Percentiles rank a stretch among this genome's conserved stretches.
Evolutionary conservation across 2,797 vertebrate species (phyloP).

Genomic region (Brachyalestes nurse): DNA sequence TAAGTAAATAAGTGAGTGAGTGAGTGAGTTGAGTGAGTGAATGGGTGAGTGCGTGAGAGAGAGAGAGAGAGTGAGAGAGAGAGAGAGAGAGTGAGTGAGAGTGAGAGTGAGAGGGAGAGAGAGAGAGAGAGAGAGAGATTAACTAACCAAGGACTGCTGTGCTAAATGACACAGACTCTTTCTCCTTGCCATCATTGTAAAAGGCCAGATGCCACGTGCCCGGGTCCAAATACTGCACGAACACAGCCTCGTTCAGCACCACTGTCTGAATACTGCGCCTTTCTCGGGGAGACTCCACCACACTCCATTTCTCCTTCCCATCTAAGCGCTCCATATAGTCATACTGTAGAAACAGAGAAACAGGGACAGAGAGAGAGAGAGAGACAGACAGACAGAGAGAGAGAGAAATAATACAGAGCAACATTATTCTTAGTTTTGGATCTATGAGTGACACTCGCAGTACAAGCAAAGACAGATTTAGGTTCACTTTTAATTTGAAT

Average conservation of each 20-base stretch:
- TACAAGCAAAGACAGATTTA: not conserved
- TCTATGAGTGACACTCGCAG: not conserved
- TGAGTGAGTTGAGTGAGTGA: not conserved
- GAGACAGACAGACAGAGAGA: not conserved
- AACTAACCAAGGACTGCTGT: constrained; percentile 91
- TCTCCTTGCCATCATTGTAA: constrained; percentile 97
- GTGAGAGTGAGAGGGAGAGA: not conserved
- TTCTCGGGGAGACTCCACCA: constrained; percentile 93
- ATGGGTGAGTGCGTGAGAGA: not conserved
- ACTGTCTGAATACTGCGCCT: constrained; percentile 95
- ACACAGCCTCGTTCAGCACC: constrained; percentile 95
- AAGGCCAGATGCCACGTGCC: constrained; percentile 97
- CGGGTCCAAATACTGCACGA: constrained; percentile 94
- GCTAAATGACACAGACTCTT: constrained; percentile 93
- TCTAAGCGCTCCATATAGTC: constrained; percentile 98
- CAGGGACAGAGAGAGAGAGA: constrained; percentile 21
- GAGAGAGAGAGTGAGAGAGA: constrained; percentile 11
- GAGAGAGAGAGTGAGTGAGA: not conserved
- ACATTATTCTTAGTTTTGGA: not conserved
- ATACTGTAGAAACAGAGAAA: constrained; percentile 77
- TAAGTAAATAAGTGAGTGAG: not conserved
- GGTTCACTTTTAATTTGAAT: not conserved
- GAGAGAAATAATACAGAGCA: not conserved
- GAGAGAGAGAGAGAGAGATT: not conserved
- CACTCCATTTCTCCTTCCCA: constrained; percentile 98